A percentile compares a stretch with the other conserved stretches of the same genome.
phyloP scores from a whole-genome alignment of 1,140 invertebrate species.

The Lineus longissimus region DNA sequence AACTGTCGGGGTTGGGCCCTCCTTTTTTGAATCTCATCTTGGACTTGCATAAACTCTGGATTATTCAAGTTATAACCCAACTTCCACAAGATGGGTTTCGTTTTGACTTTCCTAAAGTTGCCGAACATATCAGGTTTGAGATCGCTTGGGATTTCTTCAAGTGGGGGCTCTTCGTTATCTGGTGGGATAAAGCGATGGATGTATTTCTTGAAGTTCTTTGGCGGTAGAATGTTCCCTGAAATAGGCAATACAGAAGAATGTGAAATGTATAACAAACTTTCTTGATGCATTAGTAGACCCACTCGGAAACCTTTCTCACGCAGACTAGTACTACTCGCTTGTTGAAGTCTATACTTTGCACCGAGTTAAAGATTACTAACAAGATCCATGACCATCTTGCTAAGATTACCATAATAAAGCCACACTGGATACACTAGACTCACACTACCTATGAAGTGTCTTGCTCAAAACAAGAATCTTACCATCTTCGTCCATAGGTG shows the following conservation, averaged over 20 bases:
- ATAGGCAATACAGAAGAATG: conserved; percentile 11
- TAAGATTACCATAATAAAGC: background rate
- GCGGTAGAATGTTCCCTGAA: conserved; percentile 48
- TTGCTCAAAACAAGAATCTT: conserved; percentile 8
- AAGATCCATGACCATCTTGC: background rate
- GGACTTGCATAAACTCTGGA: conserved; percentile 38
- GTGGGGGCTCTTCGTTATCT: conserved; percentile 27
- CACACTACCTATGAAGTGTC: no score
- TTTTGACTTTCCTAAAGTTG: conserved; percentile 30
- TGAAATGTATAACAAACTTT: background rate
- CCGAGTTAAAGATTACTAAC: background rate
- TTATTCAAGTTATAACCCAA: conserved; percentile 44
- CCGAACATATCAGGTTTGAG: conserved; percentile 32
- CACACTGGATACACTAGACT: no score
- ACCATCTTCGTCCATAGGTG: conserved; percentile 50
- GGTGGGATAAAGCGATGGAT: conserved; percentile 39
- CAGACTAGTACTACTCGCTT: no score
- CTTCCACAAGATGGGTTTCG: conserved; percentile 40
- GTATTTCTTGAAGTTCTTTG: conserved; percentile 50
- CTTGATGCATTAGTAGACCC: background rate
- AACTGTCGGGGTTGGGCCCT: conserved; percentile 5
- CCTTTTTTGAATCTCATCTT: conserved; percentile 30
- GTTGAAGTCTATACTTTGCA: background rate
- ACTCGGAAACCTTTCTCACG: background rate
- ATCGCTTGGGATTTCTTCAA: conserved; percentile 27